phyloP scores from a whole-genome alignment of 2,888 invertebrate species.

The Limnephilus marmoratus region DNA sequence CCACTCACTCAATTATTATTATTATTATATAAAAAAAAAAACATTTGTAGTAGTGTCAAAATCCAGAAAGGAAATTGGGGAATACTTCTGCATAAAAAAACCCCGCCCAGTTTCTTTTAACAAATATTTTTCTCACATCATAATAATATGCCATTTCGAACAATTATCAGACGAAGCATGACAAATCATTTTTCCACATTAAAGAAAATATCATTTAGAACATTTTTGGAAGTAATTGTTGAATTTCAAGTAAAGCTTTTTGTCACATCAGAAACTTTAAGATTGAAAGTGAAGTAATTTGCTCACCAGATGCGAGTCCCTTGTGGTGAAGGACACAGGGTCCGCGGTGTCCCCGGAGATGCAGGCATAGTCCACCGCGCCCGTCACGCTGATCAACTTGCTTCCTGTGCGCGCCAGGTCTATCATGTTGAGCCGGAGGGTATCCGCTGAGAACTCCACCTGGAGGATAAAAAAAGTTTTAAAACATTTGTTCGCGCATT shows the following conservation, averaged over 20 bases:
- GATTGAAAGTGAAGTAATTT: neutral
- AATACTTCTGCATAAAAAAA: too few species aligned
- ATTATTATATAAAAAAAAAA: too few species aligned
- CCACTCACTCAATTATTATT: too few species aligned
- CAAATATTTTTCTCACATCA: neutral
- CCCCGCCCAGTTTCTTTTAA: too few species aligned
- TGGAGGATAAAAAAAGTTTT: constrained; percentile 69
- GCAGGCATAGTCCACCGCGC: constrained; percentile 91
- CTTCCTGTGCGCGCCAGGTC: constrained; percentile 91
- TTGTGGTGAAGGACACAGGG: constrained; percentile 94
- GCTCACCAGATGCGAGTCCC: constrained; percentile 93
- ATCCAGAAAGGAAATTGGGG: too few species aligned
- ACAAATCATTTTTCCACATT: neutral
- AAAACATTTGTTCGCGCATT: neutral
- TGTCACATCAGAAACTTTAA: neutral
- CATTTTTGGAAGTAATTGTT: neutral
- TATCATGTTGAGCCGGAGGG: constrained; percentile 90
- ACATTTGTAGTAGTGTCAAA: too few species aligned
- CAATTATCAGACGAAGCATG: neutral
- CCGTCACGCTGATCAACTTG: constrained; percentile 88
- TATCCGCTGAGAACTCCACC: constrained; percentile 96
- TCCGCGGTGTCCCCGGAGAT: constrained; percentile 90
- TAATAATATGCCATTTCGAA: neutral
- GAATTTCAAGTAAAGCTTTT: neutral
- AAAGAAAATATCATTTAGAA: neutral